A percentile compares a stretch with the other conserved stretches of the same genome.
phyloP scores from a whole-genome alignment of 2,888 invertebrate genomes.

The Lasioglossum pauxillum region DNA sequence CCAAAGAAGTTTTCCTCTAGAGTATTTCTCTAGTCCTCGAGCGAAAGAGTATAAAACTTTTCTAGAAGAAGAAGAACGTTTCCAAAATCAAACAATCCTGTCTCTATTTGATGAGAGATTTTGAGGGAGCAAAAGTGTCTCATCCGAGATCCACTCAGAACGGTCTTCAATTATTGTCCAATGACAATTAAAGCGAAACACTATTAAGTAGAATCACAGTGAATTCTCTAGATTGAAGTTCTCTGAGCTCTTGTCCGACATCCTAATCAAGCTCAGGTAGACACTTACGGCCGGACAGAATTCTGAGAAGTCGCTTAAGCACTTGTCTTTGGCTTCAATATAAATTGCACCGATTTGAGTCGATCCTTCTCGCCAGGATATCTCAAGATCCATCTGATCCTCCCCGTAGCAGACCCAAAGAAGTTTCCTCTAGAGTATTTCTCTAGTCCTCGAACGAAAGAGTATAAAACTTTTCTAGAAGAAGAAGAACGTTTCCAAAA shows the following conservation, averaged over 20 bases:
- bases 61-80: not conserved
- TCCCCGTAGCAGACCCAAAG: not conserved
- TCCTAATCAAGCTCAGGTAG: too few species aligned
- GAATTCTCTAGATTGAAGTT: not conserved
- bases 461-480: not conserved
- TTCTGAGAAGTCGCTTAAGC: not conserved
- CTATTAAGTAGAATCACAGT: not conserved
- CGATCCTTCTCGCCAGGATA: not conserved
- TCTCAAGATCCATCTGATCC: not conserved
- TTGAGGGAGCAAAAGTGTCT: not conserved
- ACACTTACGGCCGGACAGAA: not conserved
- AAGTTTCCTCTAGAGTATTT: not conserved
- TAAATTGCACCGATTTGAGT: slow-evolving; percentile 6
- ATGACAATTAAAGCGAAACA: not conserved
- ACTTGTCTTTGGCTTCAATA: not conserved
- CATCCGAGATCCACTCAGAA: not conserved
- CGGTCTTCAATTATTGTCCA: not conserved
- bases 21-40: not conserved
- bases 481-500: not conserved
- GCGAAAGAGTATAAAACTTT: not conserved
- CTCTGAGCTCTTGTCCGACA: not conserved
- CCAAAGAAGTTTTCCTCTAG: not conserved
- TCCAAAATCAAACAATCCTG: not conserved
- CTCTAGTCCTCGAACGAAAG: not conserved
- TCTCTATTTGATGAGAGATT: not conserved